A percentile compares a stretch with the other conserved stretches of the same genome.
These are phyloP conservation scores for Vespertilio murinus DNA, from an alignment of 2,797 vertebrate genomes.

Conservation along the genomic window DNA sequence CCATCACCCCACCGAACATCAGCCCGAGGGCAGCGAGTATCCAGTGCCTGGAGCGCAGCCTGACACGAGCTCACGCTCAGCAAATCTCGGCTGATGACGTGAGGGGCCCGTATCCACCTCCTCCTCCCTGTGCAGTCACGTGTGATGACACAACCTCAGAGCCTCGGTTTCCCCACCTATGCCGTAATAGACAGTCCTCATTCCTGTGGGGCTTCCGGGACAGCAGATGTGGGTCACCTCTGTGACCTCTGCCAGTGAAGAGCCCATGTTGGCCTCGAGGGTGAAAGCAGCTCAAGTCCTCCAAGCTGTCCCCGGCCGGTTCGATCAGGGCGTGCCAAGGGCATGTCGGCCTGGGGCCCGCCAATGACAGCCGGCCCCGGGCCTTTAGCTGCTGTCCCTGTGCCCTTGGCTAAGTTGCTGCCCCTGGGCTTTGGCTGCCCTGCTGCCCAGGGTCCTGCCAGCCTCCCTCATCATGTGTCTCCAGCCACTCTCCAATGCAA, in stretches of 20 bases:
- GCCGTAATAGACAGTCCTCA: background rate
- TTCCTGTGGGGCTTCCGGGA: background rate
- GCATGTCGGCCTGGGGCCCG: too few species aligned
- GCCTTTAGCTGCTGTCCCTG: too few species aligned
- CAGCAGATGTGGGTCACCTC: background rate
- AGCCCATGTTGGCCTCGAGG: background rate
- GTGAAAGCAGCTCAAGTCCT: background rate
- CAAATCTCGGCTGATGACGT: background rate
- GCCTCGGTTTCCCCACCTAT: background rate
- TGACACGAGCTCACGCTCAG: background rate
- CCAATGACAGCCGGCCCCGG: background rate
- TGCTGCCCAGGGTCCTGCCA: background rate
- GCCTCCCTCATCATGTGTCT: background rate
- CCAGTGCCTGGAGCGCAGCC: background rate
- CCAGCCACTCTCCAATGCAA: too few species aligned
- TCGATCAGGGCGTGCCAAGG: background rate
- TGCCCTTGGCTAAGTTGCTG: background rate
- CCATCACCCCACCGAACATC: accelerated
- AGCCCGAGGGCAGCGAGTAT: background rate
- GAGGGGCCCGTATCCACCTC: background rate
- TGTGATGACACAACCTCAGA: too few species aligned
- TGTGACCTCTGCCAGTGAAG: background rate
- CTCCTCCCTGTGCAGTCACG: background rate
- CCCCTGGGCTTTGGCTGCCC: background rate
- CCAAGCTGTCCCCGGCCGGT: background rate